Base-by-base conservation (phyloP, 1,140 invertebrate species). In the Lepidotrigona ventralis region DNA sequence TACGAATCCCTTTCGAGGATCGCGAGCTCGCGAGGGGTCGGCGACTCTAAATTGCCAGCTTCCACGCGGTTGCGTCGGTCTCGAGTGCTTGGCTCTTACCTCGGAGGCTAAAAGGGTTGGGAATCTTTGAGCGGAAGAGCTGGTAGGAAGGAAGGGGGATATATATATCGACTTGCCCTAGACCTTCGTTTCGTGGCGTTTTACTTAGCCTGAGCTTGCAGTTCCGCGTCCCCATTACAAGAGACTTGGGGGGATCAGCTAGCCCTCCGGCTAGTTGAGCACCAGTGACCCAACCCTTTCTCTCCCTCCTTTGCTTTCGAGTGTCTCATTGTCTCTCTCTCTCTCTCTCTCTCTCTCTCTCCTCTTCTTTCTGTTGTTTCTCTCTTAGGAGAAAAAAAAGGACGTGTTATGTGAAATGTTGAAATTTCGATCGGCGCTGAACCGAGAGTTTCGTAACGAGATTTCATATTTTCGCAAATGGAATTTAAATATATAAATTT, bases 141-240 rank as follows among this genome's bases (percentile, higher is more conserved):
- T 12, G 23, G 39, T 66, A 5, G 60, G 60, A 64, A 46, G 39
- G 81, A 74, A 81, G 29, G 21, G 70, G 58, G 46, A 70, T 39
- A 58, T 39, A 58, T 39, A 77, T 39, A 84, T 63, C 60, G 81
- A 51, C 53, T 84, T 86, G 87, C 88, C 87, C 88, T 89, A 86
- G 88, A 89, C 88, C 88, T 89, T 89, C 82, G 70, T 89, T 23
- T 51, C 77, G 39, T 63, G 54, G 29, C 69, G 29, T 68, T 83
- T 84, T 80, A 82, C 88, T 89, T 89, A 88, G 74, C 79, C 73
- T 68, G 81, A 78, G 84, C 81, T 81, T 63, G 86, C 87, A 83
- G 79, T 89, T 89, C 85, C 60, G 33, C 80, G 78, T 81, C 81
- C 73, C 69, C 74, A 21, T 83, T 88, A 77, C 79, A 60, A 46